Base-by-base conservation (phyloP, 2,797 vertebrate species). In the Parambassis ranga region DNA sequence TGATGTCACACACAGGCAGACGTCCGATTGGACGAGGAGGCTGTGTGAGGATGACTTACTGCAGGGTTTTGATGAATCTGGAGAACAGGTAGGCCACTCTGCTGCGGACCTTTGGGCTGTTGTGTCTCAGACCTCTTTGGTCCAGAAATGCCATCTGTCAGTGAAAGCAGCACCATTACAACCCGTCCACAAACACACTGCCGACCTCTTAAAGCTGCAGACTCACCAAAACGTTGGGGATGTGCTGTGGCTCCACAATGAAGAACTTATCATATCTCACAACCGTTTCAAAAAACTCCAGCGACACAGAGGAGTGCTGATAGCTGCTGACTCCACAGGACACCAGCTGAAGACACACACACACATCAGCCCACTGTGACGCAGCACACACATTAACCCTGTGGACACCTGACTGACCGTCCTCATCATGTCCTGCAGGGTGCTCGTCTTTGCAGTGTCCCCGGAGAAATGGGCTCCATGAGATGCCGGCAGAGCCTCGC, bases 211-310 rank as follows among this genome's bases (percentile, higher is more conserved):
- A 0, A 10, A 10, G 10, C 36, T 6, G 16, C 10, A 5, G 10
- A 10, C 95, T 95, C 92, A 98, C 97, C 91, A 99, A 71, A 61
- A 98, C 94, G 24, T 85, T 81, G 24, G 97, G 97, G 92, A 98
- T 97, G 94, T 98, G 95, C 57, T 96, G 95, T 44, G 96, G 95
- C 89, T 99, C 97, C 87, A 96, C 95, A 4, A 94, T 87, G 88
- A 99, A 99, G 90, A 97, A 99, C 59, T 98, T 99, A 73, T 99
- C 97, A 5, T 99, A 99, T 81, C 97, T 89, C 57, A 98, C 95
- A 14, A 98, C 94, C 0, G 96, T 98, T 73, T 99, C 97, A 7
- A 99, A 98, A 85, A 98, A 99, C 88, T 99, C 96, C 89, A 99
- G 86, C 0, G 95, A 93, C 46, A 99, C 97, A 0, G 96, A 97